phyloP scores from a whole-genome alignment of 2,797 vertebrate species.

The Lithobates sylvaticus region DNA sequence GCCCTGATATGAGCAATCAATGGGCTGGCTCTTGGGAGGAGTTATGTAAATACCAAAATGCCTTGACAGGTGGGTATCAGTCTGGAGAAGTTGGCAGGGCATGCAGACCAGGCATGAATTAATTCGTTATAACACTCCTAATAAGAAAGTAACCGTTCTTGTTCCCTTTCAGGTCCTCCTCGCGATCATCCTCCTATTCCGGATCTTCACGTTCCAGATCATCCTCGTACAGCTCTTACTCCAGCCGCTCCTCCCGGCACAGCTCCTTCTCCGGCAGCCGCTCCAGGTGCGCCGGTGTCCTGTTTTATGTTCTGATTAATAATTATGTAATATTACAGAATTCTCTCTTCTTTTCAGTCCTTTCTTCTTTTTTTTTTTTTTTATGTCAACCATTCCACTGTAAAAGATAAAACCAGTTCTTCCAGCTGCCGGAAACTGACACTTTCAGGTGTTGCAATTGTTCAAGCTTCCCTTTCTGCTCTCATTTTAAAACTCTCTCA shows the following conservation, averaged over 20 bases:
- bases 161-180: conserved; percentile 85
- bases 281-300: conserved; percentile 80
- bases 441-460: background rate
- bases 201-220: conserved; percentile 90
- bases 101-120: too few relatives aligned
- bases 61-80: too few relatives aligned
- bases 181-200: conserved; percentile 92
- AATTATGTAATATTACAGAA: background rate
- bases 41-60: too few relatives aligned
- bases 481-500: background rate
- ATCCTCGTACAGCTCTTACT: conserved; percentile 95
- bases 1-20: too few relatives aligned
- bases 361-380: too few relatives aligned
- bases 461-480: background rate
- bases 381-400: too few relatives aligned
- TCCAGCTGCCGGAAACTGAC: conserved; percentile 11
- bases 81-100: too few relatives aligned
- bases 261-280: conserved; percentile 96
- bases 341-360: background rate
- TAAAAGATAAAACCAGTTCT: conserved; percentile 32
- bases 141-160: background rate
- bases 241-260: conserved; percentile 93
- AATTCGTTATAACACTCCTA: too few relatives aligned
- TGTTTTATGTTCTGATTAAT: background rate
- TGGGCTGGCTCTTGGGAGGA: too few relatives aligned